phyloP scores from a whole-genome alignment of 2,888 invertebrate genomes.

The Nematopogon swammerdamellus region DNA sequence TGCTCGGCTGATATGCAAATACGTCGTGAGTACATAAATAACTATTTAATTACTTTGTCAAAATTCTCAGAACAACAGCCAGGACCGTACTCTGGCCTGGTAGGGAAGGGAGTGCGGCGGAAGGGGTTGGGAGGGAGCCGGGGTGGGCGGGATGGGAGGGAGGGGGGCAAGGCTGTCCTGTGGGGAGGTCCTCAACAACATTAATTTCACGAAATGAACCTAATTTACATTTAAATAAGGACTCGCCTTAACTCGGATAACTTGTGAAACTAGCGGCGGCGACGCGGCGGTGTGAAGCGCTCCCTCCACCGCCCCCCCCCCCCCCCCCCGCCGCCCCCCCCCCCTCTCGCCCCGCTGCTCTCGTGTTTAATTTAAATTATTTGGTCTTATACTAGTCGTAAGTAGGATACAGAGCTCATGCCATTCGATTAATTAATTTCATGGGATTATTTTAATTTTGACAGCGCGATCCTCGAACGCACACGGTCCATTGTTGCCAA shows the following conservation, averaged over 20 bases:
- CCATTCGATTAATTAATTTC: too few relatives aligned
- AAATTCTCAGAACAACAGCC: neutral
- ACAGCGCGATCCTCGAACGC: too few relatives aligned
- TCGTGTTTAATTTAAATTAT: too few relatives aligned
- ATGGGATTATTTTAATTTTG: too few relatives aligned
- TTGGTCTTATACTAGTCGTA: too few relatives aligned
- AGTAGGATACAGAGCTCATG: too few relatives aligned
- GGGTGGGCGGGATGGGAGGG: conserved; percentile 19
- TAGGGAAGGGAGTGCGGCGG: too few relatives aligned
- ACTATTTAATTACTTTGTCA: neutral
- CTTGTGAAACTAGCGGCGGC: conserved; percentile 53
- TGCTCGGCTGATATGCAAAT: neutral
- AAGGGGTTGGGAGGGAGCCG: too few relatives aligned
- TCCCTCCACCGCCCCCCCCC: too few relatives aligned
- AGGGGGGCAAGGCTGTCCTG: conserved; percentile 16
- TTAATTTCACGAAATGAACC: conserved; percentile 88
- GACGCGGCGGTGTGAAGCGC: conserved; percentile 28
- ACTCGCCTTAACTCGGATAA: conserved; percentile 56
- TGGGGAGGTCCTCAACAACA: conserved; percentile 63
- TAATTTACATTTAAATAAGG: conserved; percentile 90
- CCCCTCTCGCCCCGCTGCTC: too few relatives aligned
- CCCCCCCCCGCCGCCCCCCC: too few relatives aligned
- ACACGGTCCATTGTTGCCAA: too few relatives aligned
- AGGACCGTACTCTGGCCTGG: conserved; percentile 10
- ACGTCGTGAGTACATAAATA: neutral